A percentile compares a stretch with the other conserved stretches of the same genome.
These are phyloP conservation scores for Schrankia costaestrigalis DNA, from an alignment of 2,888 invertebrate genomes.

Conservation along the genomic window DNA sequence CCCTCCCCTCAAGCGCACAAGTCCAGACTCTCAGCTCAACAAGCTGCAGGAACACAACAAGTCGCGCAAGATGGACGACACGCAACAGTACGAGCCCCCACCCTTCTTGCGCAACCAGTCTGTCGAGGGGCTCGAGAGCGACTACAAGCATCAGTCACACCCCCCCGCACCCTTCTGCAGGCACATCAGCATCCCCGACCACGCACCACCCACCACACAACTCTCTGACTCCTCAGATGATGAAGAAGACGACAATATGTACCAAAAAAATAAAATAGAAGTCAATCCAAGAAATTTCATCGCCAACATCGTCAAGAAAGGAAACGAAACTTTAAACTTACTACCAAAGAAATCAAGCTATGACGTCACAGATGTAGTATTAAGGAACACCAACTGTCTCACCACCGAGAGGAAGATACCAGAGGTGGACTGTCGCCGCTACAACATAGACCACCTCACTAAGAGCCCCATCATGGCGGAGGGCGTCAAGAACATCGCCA, in stretches of 20 bases:
- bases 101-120: slow-evolving; percentile 72
- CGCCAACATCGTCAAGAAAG: slow-evolving; percentile 45
- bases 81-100: slow-evolving; percentile 35
- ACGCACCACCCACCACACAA: slow-evolving; percentile 21
- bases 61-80: slow-evolving; percentile 33
- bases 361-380: slow-evolving; percentile 49
- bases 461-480: slow-evolving; percentile 46
- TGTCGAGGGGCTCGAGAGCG: slow-evolving; percentile 60
- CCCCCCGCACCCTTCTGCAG: slow-evolving; percentile 46
- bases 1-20: slow-evolving; percentile 53
- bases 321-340: slow-evolving; percentile 42
- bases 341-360: slow-evolving; percentile 54
- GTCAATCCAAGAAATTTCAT: slow-evolving; percentile 44
- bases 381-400: slow-evolving; percentile 38
- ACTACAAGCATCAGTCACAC: slow-evolving; percentile 43
- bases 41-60: slow-evolving; percentile 34
- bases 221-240: slow-evolving; percentile 35
- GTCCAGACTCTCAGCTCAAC: slow-evolving; percentile 51
- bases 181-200: slow-evolving; percentile 56
- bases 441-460: slow-evolving; percentile 53
- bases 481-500: slow-evolving; percentile 50
- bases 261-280: slow-evolving; percentile 45
- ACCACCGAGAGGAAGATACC: slow-evolving; percentile 44
- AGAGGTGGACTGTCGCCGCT: slow-evolving; percentile 48
- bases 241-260: slow-evolving; percentile 33